Conservation (phyloP, 2,888 invertebrate species). For the Pollenia griseotomentosa region DNA sequence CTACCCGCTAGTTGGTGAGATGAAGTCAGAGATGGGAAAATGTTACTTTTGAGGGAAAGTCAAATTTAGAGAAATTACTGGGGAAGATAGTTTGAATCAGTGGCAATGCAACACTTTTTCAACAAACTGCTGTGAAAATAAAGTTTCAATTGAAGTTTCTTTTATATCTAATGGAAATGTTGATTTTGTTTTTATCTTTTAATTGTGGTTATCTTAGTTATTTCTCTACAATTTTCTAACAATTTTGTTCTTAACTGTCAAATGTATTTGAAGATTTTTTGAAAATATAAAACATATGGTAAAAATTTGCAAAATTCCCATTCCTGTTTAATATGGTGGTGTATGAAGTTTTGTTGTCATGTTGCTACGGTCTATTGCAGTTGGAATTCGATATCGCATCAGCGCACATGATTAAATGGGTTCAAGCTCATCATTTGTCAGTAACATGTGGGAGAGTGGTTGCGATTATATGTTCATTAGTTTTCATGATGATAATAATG, state of each 20-base stretch:
- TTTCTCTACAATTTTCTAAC: too few species aligned
- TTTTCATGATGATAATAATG: slow-evolving; percentile 5
- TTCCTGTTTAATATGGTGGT: slow-evolving; percentile 9
- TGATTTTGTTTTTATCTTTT: too few species aligned
- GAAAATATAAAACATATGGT: not conserved
- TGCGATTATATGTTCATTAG: slow-evolving; percentile 32
- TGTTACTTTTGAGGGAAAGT: too few species aligned
- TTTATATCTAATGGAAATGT: too few species aligned
- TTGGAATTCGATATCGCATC: slow-evolving; percentile 74
- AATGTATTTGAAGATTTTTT: too few species aligned
- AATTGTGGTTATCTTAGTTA: too few species aligned
- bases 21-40: not conserved
- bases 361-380: slow-evolving; percentile 75
- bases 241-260: too few species aligned
- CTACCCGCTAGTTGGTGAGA: not conserved
- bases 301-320: slow-evolving; percentile 14
- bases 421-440: slow-evolving; percentile 63
- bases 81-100: too few species aligned
- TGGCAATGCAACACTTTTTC: too few species aligned
- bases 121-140: too few species aligned
- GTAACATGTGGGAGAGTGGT: slow-evolving; percentile 26
- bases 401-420: slow-evolving; percentile 73
- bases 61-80: too few species aligned
- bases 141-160: too few species aligned
- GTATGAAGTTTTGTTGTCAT: slow-evolving; percentile 48